Base-by-base conservation (phyloP, 2,113 vertebrate species). In the Thomomys bottae region DNA sequence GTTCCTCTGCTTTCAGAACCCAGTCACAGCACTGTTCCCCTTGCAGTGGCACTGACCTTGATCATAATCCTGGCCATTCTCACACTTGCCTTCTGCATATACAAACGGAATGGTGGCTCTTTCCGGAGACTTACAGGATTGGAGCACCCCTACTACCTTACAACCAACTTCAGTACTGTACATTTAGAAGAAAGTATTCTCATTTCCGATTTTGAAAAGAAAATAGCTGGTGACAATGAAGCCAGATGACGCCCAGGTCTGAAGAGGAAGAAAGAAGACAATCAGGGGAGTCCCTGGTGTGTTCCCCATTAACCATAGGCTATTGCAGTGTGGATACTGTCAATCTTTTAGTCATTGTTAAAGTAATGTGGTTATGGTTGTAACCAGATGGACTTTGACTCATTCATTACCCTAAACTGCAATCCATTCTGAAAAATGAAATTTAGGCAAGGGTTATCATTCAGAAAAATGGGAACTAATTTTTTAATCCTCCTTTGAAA, bases 111-210 rank as follows among this genome's bases (percentile, higher is more conserved):
- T 2, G 76, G 89, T 1, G 30, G 4, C 5, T 66, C 97, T 80
- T 98, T 98, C 86, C 96, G 68, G 12, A 97, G 98, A 32, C 96
- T 98, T 26, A 85, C 97, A 8, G 95, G 97, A 4, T 91, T 98
- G 15, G 96, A 98, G 66, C 98, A 97, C 0, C 94, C 97, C 23
- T 99, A 98, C 90, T 98, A 98, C 94, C 97, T 98, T 90, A 98
- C 98, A 85, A 97, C 97, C 24, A 97, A 97, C 83, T 95, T 98
- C 3, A 98, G 98, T 0, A 86, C 95, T 40, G 85, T 97, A 36
- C 95, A 98, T 96, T 97, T 98, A 4, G 99, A 99, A 86, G 99
- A 98, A 96, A 99, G 98, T 63, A 98, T 99, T 92, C 98, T 99
- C 78, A 99, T 99, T 96, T 98, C 98, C 76, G 98, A 98, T 88